Evolutionary conservation across 2,113 vertebrate genomes (phyloP).

Genomic region (Eublepharis macularius): DNA sequence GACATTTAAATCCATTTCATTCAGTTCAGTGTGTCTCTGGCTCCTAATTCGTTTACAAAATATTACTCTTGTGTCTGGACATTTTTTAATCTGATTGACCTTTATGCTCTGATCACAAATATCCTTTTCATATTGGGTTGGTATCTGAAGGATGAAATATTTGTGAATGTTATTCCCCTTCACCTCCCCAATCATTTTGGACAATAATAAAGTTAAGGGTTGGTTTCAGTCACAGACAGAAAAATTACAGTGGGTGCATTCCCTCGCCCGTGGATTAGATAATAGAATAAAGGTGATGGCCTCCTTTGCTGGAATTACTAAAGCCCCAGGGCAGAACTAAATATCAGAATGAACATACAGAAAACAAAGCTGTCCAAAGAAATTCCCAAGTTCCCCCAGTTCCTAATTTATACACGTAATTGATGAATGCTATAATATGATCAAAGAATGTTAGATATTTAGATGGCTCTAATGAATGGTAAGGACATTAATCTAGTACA

Average conservation of each 20-base stretch:
- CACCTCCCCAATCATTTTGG: not conserved
- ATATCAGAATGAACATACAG: not conserved
- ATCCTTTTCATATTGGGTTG: slow-evolving; percentile 23
- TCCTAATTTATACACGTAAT: slow-evolving; percentile 1
- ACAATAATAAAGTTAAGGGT: not conserved
- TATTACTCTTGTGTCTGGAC: slow-evolving; percentile 41
- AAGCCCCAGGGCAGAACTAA: not conserved
- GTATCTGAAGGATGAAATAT: slow-evolving; percentile 30
- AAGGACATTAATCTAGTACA: not conserved
- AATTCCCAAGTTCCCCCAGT: not conserved
- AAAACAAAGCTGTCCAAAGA: not conserved
- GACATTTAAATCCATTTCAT: slow-evolving; percentile 56
- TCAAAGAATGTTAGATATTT: not conserved
- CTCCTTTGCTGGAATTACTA: not conserved
- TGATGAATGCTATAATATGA: not conserved
- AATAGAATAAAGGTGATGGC: not conserved
- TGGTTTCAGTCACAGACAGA: not conserved
- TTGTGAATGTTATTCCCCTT: not conserved
- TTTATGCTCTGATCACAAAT: slow-evolving; percentile 36
- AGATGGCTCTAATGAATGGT: not conserved
- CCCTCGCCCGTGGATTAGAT: not conserved
- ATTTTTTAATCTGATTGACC: slow-evolving; percentile 51
- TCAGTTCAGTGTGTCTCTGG: slow-evolving; percentile 28
- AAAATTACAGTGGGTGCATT: not conserved
- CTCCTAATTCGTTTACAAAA: slow-evolving; percentile 41